These are phyloP conservation scores for Euphonia xanthogaster DNA, from an alignment of 2,797 vertebrate genomes.

Conservation along the genomic window DNA sequence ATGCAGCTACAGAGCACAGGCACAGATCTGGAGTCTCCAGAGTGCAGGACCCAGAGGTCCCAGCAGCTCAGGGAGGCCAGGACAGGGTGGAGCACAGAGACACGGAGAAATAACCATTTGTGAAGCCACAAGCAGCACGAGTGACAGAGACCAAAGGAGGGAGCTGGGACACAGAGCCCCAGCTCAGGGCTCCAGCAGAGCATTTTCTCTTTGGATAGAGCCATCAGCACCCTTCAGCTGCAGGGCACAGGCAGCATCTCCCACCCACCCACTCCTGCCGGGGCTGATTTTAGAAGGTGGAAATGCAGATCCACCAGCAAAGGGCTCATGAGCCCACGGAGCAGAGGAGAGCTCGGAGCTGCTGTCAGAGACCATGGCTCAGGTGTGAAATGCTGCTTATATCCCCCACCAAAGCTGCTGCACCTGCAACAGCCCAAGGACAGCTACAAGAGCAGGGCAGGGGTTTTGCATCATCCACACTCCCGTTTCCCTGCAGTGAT, in stretches of 20 bases:
- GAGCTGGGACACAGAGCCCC: rapidly evolving
- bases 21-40: neutral
- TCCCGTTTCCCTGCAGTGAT: rapidly evolving
- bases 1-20: neutral
- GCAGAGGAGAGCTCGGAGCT: rapidly evolving
- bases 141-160: neutral
- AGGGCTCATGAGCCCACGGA: rapidly evolving
- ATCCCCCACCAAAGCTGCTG: rapidly evolving
- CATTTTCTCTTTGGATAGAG: rapidly evolving
- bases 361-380: rapidly evolving
- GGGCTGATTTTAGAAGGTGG: neutral
- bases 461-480: neutral
- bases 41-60: neutral
- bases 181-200: neutral
- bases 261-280: rapidly evolving
- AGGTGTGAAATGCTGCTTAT: rapidly evolving
- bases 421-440: neutral
- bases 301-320: neutral
- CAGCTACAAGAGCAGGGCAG: neutral
- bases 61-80: rapidly evolving
- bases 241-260: neutral
- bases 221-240: neutral
- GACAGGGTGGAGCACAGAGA: rapidly evolving
- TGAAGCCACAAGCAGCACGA: neutral
- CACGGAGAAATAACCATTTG: neutral